These are phyloP conservation scores for Sander vitreus DNA, from an alignment of 2,113 vertebrate genomes.

Conservation along the genomic window DNA sequence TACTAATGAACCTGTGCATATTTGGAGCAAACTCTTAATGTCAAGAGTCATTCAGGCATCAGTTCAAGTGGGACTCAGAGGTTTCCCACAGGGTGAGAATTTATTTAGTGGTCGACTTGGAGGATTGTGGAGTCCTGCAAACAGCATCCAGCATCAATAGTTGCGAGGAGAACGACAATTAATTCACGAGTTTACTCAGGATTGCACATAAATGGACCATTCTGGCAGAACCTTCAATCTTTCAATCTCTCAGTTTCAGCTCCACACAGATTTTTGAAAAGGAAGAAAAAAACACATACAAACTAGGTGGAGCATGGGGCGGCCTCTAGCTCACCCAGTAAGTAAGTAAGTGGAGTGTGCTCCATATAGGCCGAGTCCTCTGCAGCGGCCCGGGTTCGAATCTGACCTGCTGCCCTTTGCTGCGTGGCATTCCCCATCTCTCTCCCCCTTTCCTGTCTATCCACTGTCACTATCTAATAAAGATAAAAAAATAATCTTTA, in stretches of 20 bases:
- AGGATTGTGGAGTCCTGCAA: neutral
- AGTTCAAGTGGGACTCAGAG: conserved; percentile 4
- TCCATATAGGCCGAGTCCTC: too few species aligned
- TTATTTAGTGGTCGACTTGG: neutral
- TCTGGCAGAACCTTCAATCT: neutral
- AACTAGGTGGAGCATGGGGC: neutral
- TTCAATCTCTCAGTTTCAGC: neutral
- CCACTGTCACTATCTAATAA: too few species aligned
- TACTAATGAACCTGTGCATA: conserved; percentile 24
- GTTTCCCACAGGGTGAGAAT: conserved; percentile 48
- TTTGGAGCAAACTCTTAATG: conserved; percentile 15
- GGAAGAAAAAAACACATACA: neutral
- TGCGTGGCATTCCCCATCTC: too few species aligned
- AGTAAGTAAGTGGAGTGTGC: too few species aligned
- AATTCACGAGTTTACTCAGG: neutral
- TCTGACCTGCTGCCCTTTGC: too few species aligned
- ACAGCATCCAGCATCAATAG: neutral
- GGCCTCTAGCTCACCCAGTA: too few species aligned
- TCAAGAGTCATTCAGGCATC: conserved; percentile 45
- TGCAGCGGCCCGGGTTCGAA: too few species aligned
- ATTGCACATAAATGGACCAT: neutral
- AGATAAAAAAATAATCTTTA: too few species aligned
- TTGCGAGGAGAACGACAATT: neutral
- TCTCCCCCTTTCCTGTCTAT: too few species aligned
- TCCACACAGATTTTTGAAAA: neutral